phyloP scores from a whole-genome alignment of 2,888 invertebrate genomes.

The Scaptomyza flava region DNA sequence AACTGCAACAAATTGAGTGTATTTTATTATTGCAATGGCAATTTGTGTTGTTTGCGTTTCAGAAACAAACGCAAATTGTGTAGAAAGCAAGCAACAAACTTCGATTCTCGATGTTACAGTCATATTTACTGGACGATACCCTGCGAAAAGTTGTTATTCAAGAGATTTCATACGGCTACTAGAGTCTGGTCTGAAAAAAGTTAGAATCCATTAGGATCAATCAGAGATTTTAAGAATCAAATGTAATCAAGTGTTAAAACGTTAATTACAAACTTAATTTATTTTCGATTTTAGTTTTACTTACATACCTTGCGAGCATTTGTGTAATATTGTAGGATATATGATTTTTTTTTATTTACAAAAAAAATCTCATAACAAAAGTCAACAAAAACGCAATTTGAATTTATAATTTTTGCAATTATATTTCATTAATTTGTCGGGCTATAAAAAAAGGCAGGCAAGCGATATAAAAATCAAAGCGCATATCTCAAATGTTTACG shows the following conservation, averaged over 20 bases:
- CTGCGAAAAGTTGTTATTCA: constrained; percentile 6
- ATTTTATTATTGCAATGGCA: constrained; percentile 48
- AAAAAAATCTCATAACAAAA: constrained; percentile 10
- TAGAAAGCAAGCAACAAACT: constrained; percentile 10
- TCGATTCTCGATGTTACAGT: neutral
- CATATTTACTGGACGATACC: constrained; percentile 11
- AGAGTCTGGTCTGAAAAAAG: no score
- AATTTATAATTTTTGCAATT: constrained; percentile 78
- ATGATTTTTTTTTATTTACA: no score
- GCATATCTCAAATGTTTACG: constrained; percentile 70
- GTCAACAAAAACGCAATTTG: constrained; percentile 65
- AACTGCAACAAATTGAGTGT: constrained; percentile 56
- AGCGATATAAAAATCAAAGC: constrained; percentile 70
- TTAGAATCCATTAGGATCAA: no score
- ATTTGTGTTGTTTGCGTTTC: constrained; percentile 44
- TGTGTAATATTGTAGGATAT: no score
- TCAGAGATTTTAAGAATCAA: neutral
- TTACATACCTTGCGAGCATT: no score
- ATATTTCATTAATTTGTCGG: constrained; percentile 71
- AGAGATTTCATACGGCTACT: neutral
- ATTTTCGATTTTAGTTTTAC: no score
- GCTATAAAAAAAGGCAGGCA: constrained; percentile 57
- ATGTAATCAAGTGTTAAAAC: no score
- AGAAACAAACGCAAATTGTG: constrained; percentile 26
- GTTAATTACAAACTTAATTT: no score